phyloP scores from a whole-genome alignment of 2,113 vertebrate genomes.

The Zosterops borbonicus region DNA sequence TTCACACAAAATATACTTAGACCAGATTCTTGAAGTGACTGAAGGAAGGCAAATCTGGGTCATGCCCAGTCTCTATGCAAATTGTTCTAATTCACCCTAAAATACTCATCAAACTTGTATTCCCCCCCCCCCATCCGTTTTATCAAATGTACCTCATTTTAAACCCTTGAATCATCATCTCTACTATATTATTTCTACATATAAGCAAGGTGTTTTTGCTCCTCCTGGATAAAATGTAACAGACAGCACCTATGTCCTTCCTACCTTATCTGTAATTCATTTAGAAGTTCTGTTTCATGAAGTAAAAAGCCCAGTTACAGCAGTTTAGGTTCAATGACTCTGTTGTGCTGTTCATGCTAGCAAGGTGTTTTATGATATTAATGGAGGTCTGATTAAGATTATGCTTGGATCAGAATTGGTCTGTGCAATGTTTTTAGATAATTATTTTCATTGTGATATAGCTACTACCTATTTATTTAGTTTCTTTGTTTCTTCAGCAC shows the following conservation, averaged over 20 bases:
- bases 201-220: neutral
- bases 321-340: constrained; percentile 51
- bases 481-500: constrained; percentile 1
- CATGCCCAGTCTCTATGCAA: neutral
- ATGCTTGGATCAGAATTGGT: constrained; percentile 10
- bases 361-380: constrained; percentile 42
- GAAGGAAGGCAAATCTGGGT: neutral
- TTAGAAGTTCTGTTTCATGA: constrained; percentile 35
- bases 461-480: constrained; percentile 37
- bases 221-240: neutral
- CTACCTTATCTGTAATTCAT: constrained; percentile 13
- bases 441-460: constrained; percentile 52
- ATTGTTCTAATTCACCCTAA: neutral
- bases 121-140: rapidly evolving
- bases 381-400: constrained; percentile 52
- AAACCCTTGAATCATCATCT: neutral
- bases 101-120: rapidly evolving
- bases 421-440: neutral
- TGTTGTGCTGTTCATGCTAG: constrained; percentile 29
- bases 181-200: neutral
- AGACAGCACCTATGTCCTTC: neutral
- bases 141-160: neutral
- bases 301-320: constrained; percentile 38
- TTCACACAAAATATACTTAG: neutral
- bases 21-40: neutral